Base-by-base conservation (phyloP, 2,797 vertebrate genomes). In the Bradypodion pumilum region DNA sequence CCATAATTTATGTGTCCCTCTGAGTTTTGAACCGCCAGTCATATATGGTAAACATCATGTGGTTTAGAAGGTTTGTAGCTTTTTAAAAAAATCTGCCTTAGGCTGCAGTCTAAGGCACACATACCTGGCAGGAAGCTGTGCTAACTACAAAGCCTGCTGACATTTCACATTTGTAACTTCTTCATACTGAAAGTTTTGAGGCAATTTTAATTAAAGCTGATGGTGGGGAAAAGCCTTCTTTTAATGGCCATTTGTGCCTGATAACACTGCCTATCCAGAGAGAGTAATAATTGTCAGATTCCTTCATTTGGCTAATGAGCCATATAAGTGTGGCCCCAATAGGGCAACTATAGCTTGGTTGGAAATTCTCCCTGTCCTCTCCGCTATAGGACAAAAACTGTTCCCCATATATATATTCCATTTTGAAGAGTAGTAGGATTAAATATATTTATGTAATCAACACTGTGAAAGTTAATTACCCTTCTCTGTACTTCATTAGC, bases 91-190 rank as follows among this genome's bases (percentile, higher is more conserved):
- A 74, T 4, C 44, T 79, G 75, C 60, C 13, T 65, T 79, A 32
- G 69, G 29, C 29, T 78, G 46, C 60, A 37, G 44, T 73, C 27
- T 27, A 27, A 37, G 49, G 56, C 19, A 52, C 19, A 63, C 4
- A 40, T 79, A 66, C 37, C 27, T 32, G 60, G 21, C 60, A 80
- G 10, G 10, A 23, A 81, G 72, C 16, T 6, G 27, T 12, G 42
- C 2, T 75, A 7, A 76, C 46, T 85, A 70, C 42, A 23, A 63
- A 37, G 60, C 32, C 13, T 7, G 46, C 63, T 85, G 78, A 65
- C 88, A 75, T 46, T 87, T 86, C 82, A 86, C 13, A 25, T 88
- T 84, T 87, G 2, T 81, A 80, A 80, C 37, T 87, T 79, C 32
- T 60, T 74, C 62, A 74, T 27, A 80, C 42, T 49, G 40, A 70